These are phyloP conservation scores for Drosophila yooni DNA, from an alignment of 2,888 invertebrate species.

Conservation along the genomic window DNA sequence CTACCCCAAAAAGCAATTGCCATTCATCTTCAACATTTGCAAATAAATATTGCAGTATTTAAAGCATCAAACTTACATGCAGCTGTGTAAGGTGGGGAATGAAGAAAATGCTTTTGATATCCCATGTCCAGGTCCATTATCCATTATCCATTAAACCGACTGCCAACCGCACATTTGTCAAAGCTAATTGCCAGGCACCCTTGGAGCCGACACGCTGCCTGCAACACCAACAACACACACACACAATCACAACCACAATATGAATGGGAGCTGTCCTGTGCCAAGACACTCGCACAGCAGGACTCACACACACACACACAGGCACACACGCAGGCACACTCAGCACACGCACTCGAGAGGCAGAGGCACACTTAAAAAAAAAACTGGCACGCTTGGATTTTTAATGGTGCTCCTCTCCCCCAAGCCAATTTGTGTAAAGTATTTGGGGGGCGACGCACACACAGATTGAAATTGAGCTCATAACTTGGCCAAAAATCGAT, in stretches of 20 bases:
- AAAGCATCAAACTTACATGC: slow-evolving; percentile 26
- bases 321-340: not conserved
- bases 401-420: slow-evolving; percentile 41
- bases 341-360: slow-evolving; percentile 22
- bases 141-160: slow-evolving; percentile 72
- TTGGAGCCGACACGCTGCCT: slow-evolving; percentile 65
- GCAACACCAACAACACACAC: slow-evolving; percentile 21
- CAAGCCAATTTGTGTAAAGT: slow-evolving; percentile 44
- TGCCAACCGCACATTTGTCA: slow-evolving; percentile 71
- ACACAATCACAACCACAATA: slow-evolving; percentile 33
- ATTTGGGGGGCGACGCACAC: slow-evolving; percentile 31
- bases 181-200: slow-evolving; percentile 73
- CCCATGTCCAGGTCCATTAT: slow-evolving; percentile 27
- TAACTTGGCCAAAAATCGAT: slow-evolving; percentile 59
- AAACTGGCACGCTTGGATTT: slow-evolving; percentile 57
- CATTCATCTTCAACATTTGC: slow-evolving; percentile 20
- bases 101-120: slow-evolving; percentile 24
- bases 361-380: slow-evolving; percentile 25
- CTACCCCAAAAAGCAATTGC: slow-evolving; percentile 8
- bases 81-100: not conserved
- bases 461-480: slow-evolving; percentile 31
- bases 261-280: slow-evolving; percentile 30
- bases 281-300: slow-evolving; percentile 43
- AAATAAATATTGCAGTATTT: slow-evolving; percentile 35
- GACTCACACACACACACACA: slow-evolving; percentile 34